Base-by-base conservation (phyloP, 2,888 invertebrate species). In the Ochropleura plecta region DNA sequence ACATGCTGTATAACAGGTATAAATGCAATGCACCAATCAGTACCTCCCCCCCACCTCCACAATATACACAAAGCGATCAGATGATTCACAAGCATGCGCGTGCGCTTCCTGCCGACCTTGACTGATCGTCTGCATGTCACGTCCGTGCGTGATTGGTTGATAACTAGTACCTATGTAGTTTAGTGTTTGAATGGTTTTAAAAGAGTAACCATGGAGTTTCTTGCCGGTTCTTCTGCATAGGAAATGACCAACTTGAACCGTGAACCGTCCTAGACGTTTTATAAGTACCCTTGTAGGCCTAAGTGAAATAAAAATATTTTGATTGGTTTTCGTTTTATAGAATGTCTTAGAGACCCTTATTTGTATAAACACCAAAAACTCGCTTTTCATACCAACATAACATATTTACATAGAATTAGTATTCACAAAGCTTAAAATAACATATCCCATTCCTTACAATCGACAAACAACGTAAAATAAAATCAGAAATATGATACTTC, bases 101-200 rank as follows among this genome's bases (percentile, higher is more conserved):
- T 40, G 76, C 75, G 78, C 70, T 88, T 87, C 88, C 89, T 85
- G 88, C 68, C 87, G 80, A 76, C 85, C 85, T 85, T 79, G 87
- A 75, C 80, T 51, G 79, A 64, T 55, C 83, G 73, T 82, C 75
- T 76, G 85, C 69, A 55, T 66, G 76, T 48, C 76, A 81, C 82
- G 85, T 64, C n/a, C 66, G 51, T n/a, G 73, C 74, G 30, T 73
- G 82, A 81, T 76, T 66, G 70, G 53, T 20, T 75, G 57, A 44
- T 60, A 57, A 40, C 63, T 5, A n/a, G 65, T 48, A 30, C 30
- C 30, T 30, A 14, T 72, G 30, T 49, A 14, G 20, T 66, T 42
- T 42, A 81, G 20, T 40, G 76, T 30, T 78, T 18, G 53, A 49
- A 6, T 0, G 44, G 10, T 65, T 40, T 57, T 44, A 63, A 78